Conservation (phyloP, 2,113 vertebrate genomes). For the Cyprinodon brontotheroides region DNA sequence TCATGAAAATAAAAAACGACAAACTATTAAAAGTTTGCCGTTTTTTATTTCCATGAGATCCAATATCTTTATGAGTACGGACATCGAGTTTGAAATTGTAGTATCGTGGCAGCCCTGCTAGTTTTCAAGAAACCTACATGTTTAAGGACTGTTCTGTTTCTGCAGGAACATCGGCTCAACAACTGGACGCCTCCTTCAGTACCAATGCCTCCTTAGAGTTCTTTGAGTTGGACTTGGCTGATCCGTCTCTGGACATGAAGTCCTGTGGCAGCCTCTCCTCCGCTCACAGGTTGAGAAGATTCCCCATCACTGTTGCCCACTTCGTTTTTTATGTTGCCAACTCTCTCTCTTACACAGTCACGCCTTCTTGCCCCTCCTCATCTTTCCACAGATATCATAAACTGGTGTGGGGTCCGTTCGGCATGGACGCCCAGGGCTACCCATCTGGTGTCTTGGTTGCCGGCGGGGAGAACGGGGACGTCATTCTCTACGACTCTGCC, state of each 20-base stretch:
- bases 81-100: too few relatives aligned
- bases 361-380: not conserved
- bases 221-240: slow-evolving; percentile 91
- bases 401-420: slow-evolving; percentile 91
- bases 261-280: slow-evolving; percentile 89
- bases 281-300: slow-evolving; percentile 84
- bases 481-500: slow-evolving; percentile 92
- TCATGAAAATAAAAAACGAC: too few relatives aligned
- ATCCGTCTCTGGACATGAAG: slow-evolving; percentile 91
- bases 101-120: too few relatives aligned
- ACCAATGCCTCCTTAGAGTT: slow-evolving; percentile 94
- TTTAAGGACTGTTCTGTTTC: not conserved
- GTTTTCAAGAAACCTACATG: not conserved
- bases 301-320: not conserved
- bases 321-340: not conserved
- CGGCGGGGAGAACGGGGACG: slow-evolving; percentile 93
- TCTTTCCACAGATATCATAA: slow-evolving; percentile 88
- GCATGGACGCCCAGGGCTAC: slow-evolving; percentile 71
- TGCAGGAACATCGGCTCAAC: slow-evolving; percentile 96
- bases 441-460: slow-evolving; percentile 90
- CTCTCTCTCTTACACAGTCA: not conserved
- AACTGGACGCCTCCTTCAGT: slow-evolving; percentile 96
- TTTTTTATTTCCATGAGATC: too few relatives aligned
- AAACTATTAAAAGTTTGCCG: too few relatives aligned
- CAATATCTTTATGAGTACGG: too few relatives aligned